Evolutionary conservation across 2,113 vertebrate genomes (phyloP).

Genomic region (Indicator indicator): DNA sequence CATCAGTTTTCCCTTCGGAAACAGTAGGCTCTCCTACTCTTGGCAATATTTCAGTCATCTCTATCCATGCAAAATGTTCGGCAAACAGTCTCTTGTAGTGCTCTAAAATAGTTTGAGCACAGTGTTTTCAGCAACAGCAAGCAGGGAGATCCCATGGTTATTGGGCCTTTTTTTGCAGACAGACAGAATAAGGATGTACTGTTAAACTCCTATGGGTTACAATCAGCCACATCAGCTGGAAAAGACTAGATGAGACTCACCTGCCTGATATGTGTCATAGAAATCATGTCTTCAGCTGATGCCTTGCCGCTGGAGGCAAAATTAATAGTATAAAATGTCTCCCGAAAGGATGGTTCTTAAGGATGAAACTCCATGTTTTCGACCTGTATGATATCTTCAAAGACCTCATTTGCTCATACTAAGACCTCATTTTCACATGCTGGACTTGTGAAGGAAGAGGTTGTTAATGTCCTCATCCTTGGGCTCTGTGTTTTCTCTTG

Average conservation of each 20-base stretch:
- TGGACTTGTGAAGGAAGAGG: not conserved
- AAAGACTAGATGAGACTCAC: not conserved
- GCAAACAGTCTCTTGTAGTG: not conserved
- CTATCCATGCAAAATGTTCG: not conserved
- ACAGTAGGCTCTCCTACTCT: not conserved
- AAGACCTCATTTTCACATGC: not conserved
- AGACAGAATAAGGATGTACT: not conserved
- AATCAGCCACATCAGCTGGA: not conserved
- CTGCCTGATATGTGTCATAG: not conserved
- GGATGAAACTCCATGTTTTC: not conserved
- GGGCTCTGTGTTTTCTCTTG: not conserved
- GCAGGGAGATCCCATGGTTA: not conserved
- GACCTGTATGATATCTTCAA: not conserved
- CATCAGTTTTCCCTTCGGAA: not conserved
- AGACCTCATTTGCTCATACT: not conserved
- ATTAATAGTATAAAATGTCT: not conserved
- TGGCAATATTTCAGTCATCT: not conserved
- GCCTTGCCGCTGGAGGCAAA: not conserved
- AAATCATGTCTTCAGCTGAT: conserved; percentile 15
- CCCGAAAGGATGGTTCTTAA: not conserved
- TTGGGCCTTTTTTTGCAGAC: not conserved
- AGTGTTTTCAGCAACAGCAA: not conserved
- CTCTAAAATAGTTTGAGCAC: not conserved
- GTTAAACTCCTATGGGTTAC: not conserved
- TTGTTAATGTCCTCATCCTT: not conserved